Percentiles rank a stretch among this genome's conserved stretches.
Evolutionary conservation across 1,140 invertebrate genomes (phyloP).

Genomic region (Aethina tumida): DNA sequence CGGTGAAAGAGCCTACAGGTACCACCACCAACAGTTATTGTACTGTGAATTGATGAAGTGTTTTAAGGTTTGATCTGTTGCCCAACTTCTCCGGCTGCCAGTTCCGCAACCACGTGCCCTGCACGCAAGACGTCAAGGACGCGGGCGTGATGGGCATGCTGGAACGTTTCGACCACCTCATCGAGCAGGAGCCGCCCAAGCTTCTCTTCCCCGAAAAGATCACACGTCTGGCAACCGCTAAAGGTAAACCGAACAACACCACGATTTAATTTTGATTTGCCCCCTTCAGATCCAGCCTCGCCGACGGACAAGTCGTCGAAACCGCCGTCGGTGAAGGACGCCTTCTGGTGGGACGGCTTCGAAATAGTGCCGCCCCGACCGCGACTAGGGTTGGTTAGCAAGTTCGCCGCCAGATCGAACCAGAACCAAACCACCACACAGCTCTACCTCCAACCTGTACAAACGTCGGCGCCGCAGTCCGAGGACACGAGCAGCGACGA

Average conservation of each 20-base stretch:
- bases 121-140: conserved; percentile 40
- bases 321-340: too few relatives aligned
- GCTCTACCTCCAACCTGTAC: too few relatives aligned
- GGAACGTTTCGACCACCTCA: conserved; percentile 43
- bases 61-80: conserved; percentile 28
- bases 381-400: conserved; percentile 50
- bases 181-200: conserved; percentile 50
- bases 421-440: too few relatives aligned
- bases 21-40: not conserved
- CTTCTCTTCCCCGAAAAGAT: conserved; percentile 56
- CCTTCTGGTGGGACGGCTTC: conserved; percentile 62
- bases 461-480: conserved; percentile 2
- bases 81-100: conserved; percentile 43
- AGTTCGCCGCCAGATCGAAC: conserved; percentile 27
- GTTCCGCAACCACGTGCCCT: conserved; percentile 51
- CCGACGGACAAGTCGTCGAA: conserved; percentile 21
- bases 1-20: conserved; percentile 64
- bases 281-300: conserved; percentile 6
- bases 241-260: conserved; percentile 35
- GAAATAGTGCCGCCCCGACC: conserved; percentile 49
- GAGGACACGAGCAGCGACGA: conserved; percentile 21
- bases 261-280: conserved; percentile 2
- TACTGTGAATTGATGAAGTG: not conserved
- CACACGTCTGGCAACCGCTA: conserved; percentile 49
- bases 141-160: conserved; percentile 47